Conservation (phyloP, 1,140 invertebrate species). For the Reticulitermes speratus region DNA sequence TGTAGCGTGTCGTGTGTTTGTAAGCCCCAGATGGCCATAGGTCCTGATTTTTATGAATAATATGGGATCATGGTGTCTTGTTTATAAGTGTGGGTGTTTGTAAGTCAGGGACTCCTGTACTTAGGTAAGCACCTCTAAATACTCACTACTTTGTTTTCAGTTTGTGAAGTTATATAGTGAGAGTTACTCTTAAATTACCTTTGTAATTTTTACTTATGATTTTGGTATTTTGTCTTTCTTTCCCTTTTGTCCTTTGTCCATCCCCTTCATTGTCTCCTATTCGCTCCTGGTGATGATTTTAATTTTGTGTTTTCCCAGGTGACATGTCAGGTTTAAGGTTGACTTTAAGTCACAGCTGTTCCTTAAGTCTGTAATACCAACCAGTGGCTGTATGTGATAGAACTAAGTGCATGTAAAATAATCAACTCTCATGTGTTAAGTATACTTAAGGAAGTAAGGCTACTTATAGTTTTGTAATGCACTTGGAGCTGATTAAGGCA, state of each 20-base stretch:
- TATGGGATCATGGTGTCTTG: no score
- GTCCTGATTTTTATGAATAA: no score
- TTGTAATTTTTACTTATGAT: not conserved
- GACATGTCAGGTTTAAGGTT: not conserved
- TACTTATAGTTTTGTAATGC: conserved; percentile 6
- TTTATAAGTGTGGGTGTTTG: no score
- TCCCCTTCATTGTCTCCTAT: not conserved
- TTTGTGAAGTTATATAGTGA: not conserved
- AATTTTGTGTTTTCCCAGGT: not conserved
- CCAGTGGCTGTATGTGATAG: no score
- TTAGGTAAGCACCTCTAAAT: not conserved
- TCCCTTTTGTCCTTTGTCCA: not conserved
- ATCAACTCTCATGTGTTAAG: not conserved
- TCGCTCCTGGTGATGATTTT: not conserved
- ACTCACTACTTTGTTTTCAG: not conserved
- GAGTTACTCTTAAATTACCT: not conserved
- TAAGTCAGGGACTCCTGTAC: no score
- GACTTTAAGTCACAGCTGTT: no score
- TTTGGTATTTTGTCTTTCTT: not conserved
- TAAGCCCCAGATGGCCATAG: no score
- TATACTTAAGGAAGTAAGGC: not conserved
- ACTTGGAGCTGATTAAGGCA: not conserved
- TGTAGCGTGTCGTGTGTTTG: no score
- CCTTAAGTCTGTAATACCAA: no score
- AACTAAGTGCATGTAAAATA: no score